Base-by-base conservation (phyloP, 1,140 invertebrate species). In the Hermetia illucens region DNA sequence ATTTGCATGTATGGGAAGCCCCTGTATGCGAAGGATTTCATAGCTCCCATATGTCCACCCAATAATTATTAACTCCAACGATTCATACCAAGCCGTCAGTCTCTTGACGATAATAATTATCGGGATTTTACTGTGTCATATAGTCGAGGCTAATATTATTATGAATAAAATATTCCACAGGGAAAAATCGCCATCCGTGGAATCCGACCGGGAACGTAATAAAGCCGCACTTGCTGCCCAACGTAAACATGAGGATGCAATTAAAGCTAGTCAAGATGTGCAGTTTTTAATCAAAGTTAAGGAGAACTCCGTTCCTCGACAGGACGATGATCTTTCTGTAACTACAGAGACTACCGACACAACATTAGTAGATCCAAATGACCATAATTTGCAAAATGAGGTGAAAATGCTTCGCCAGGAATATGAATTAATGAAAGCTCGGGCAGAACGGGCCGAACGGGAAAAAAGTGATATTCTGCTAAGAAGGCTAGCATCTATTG, bases 401-500 rank as follows among this genome's bases (percentile, higher is more conserved):
- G 53, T 79, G 25, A 74, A 78, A 31, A 71, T 64, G 30, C 57
- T 87, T 22, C 74, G 65, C 46, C 56, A 62, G 29, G 76, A 82
- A 44, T 51, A 79, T 43, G 70, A 76, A 49, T 62, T 50, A 3
- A 58, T 58, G 55, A 56, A 55, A 30, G 5, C 41, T 3, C 71
- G 79, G 48, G 86, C 82, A 49, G 82, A 87, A 48, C 65, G 73
- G 49, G 72, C 80, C 2, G 86, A 91, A 60, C 77, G 80, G 38
- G 86, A 91, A 52, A 91, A 91, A 51, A 85, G 79, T 50, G 86
- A 91, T 47, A 78, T 92, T 44, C 52, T 89, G 32, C 58, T 87
- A 15, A 63, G 83, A 44, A 67, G 82, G 41, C 57, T 89, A 30
- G 72, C 80, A 6, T 76, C 75, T 6, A 76, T 85, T 53, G 81